Evolutionary conservation across 1,140 invertebrate genomes (phyloP), one percentile per base, ranked within the genome.

Genomic region (Drosophila arawakana): DNA sequence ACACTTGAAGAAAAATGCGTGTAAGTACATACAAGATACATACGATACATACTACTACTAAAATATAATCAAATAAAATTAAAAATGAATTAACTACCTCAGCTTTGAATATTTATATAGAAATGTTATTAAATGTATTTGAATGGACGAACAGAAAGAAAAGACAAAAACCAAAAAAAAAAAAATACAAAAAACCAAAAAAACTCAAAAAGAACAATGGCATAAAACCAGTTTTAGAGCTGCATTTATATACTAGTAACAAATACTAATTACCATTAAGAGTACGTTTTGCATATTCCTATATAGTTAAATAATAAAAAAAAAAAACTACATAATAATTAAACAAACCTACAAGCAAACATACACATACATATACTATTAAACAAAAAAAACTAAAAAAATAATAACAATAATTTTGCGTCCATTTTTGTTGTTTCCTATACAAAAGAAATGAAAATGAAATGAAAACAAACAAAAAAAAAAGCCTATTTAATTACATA

Each of bases 91-190:
- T 49, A 83, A 89, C 84, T 89, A 89, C 84, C 84, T 89, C 84
- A 89, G 84, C 85, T 89, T 88, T 78, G 81, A 80, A 89, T 84
- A 89, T 89, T 89, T 90, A 80, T 89, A 89, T 84, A 84, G 81
- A 89, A 88, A 80, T 90, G 78, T 84, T 89, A 84, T 89, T 84
- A 71, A 89, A 89, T 84, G 80, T 89, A 78, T 73, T 89, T 78
- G 70, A 73, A 73, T 61, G 68, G 69, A 62, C 60, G 67, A 30
- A 86, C 35, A 70, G 66, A 60, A 43, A 70, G 63, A 65, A 74
- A 55, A 55, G 43, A 58, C 34, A 46, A 62, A 67, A 21, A 30
- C 25, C 25, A 30, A 30, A 30, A 30, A 30, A 30, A 41, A 52
- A 46, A 18, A 49, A 30, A 30, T 2, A 30, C 25, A 30, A 30